Base-by-base conservation (phyloP, 2,797 vertebrate genomes). In the Myripristis murdjan region DNA sequence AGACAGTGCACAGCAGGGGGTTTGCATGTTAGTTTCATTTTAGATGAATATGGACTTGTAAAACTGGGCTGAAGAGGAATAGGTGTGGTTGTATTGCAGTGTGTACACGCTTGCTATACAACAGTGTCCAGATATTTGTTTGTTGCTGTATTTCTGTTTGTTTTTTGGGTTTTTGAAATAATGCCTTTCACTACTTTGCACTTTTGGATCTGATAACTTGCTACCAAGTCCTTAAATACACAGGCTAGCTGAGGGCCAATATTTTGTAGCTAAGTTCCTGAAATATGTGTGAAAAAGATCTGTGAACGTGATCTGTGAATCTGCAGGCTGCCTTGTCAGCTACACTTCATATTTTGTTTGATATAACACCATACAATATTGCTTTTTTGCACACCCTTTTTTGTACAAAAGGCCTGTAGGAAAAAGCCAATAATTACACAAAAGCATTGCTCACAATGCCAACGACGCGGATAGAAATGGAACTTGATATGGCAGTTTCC, bases 1-100 rank as follows among this genome's bases (percentile, higher is more conserved):
- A 83, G 75, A 82, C 56, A 51, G 49, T 56, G 54, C 73, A 64
- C 72, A 68, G 77, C 22, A 24, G 82, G 70, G 39, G 61, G 75
- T 66, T 61, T 60, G 67, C 59, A 74, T 84, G 75, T 83, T 87
- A 60, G 61, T 72, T 75, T 75, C 65, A 66, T 43, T 55, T 28
- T 82, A 86, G 75, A 70, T 79, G 79, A 77, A 84, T 81, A 57
- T 79, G 71, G 70, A 83, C 75, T 77, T 59, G 69, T 78, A 77
- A 81, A 90, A 73, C 53, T 62, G 61, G 48, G 31, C 64, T 82
- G 54, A 55, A 2, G 24, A 73, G 58, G 33, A 51, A 49, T 18
- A 64, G 51, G 37, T 28, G 56, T 18, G 8, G 28, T 46, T 65
- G 51, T 74, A 68, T 43, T 39, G 23, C 51, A 70, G 48, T 37